Base-by-base conservation (phyloP, 2,888 invertebrate genomes). In the Dolichomitus sp. region DNA sequence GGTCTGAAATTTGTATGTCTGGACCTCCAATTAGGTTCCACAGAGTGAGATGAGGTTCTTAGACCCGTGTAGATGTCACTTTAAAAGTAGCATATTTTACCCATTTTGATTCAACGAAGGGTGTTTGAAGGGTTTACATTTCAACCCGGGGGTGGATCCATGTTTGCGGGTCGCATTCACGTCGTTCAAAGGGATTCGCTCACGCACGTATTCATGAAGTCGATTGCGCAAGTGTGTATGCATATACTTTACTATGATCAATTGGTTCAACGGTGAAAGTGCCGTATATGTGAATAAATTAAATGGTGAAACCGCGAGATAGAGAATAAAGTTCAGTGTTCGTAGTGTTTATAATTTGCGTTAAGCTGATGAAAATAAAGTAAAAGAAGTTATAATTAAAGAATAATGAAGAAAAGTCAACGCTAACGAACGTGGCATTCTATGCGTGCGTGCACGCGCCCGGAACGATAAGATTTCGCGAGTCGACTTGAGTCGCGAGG, bases 361-460 rank as follows among this genome's bases (percentile, higher is more conserved):
- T 59, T 33, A 7, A 6, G 57, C 9, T 59, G 57, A 59, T 59
- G 57, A 59, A 19, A 11, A 27, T 11, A 45, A 30, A 40, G 17
- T 2, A 40, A 65, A 65, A 68, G 52, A 40, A 52, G 52, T 37
- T 68, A 52, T 68, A 52, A 68, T 68, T 68, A 68, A 68, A 68
- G 50, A 52, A 68, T 68, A 68, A 68, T 37, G 68, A 68, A 68
- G 68, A 50, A 68, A 50, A 68, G 37, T 68, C 50, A 50, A 68
- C 52, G 68, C 1, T 52, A 52, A 68, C 68, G 68, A 52, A 52
- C 50, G 50, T 37, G 52, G 50, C 57, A 17, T 59, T 23, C 52
- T 52, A 33, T 68, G 68, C 68, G 50, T 68, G 68, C 68, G 68
- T 68, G 68, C 68, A 37, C n/a, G 42, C 52, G 40, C 37, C 33